Evolutionary conservation across 2,113 vertebrate genomes (phyloP).

Genomic region (Dasypus novemcinctus): DNA sequence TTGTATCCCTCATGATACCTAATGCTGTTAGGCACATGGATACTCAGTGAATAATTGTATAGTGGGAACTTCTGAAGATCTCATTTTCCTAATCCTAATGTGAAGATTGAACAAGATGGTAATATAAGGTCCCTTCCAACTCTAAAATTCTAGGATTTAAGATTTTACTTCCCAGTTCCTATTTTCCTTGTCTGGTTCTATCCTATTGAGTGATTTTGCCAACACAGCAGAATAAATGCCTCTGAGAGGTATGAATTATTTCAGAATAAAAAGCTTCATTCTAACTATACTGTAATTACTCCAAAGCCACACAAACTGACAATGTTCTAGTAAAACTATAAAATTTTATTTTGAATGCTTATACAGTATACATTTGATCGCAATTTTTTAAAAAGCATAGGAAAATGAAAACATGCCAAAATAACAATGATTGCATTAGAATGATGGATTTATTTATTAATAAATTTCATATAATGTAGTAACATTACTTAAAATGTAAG

Average conservation of each 20-base stretch:
- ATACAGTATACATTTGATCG: not conserved
- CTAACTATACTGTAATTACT: not conserved
- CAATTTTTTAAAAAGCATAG: not conserved
- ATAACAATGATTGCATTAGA: not conserved
- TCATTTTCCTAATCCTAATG: not conserved
- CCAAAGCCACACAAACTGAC: not conserved
- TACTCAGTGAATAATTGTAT: not conserved
- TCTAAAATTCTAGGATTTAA: not conserved
- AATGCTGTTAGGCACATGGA: not conserved
- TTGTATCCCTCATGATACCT: not conserved
- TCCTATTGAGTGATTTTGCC: not conserved
- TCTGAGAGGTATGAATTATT: not conserved
- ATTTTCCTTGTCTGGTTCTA: not conserved
- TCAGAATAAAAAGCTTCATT: not conserved
- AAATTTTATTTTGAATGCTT: not conserved
- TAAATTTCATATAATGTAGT: not conserved
- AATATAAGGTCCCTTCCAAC: not conserved
- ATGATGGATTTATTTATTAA: not conserved
- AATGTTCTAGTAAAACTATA: not conserved
- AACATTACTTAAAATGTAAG: not conserved
- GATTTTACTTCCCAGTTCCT: not conserved
- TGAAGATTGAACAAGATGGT: not conserved
- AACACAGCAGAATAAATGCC: not conserved
- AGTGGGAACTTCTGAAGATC: not conserved
- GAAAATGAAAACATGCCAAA: not conserved